These are phyloP conservation scores for Antrozous pallidus DNA, from an alignment of 2,797 vertebrate species.

Conservation along the genomic window DNA sequence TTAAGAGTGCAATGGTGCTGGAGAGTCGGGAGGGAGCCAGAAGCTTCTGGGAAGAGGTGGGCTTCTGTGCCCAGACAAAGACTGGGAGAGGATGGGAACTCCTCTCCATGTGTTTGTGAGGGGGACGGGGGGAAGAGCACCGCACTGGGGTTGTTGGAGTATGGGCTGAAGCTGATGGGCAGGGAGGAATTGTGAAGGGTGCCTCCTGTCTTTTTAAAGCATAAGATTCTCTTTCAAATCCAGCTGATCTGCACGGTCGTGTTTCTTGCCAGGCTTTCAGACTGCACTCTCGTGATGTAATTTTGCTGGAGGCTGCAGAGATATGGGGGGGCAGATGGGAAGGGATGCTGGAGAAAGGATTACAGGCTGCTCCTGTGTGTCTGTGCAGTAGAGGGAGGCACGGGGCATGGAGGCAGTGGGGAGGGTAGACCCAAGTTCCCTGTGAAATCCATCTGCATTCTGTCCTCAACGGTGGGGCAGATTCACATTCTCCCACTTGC, in stretches of 20 bases:
- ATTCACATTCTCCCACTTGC: not conserved
- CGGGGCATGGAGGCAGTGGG: not conserved
- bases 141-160: not conserved
- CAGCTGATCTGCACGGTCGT: not conserved
- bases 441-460: not conserved
- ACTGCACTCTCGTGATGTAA: not conserved
- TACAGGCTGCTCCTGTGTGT: not conserved
- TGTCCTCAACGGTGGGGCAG: not conserved
- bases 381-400: not conserved
- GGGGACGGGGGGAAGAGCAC: rapidly evolving
- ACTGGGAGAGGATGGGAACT: not conserved
- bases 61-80: not conserved
- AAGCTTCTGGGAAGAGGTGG: not conserved
- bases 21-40: not conserved
- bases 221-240: not conserved
- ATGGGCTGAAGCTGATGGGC: not conserved
- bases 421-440: not conserved
- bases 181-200: slow-evolving; percentile 41
- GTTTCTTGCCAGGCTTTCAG: not conserved
- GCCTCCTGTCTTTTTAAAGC: slow-evolving; percentile 48
- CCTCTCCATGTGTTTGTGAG: slow-evolving; percentile 11
- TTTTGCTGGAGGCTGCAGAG: slow-evolving; percentile 1
- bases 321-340: not conserved
- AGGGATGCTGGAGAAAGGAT: not conserved
- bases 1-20: not conserved